Base-by-base conservation (phyloP, 2,888 invertebrate species). In the Biston betularia region DNA sequence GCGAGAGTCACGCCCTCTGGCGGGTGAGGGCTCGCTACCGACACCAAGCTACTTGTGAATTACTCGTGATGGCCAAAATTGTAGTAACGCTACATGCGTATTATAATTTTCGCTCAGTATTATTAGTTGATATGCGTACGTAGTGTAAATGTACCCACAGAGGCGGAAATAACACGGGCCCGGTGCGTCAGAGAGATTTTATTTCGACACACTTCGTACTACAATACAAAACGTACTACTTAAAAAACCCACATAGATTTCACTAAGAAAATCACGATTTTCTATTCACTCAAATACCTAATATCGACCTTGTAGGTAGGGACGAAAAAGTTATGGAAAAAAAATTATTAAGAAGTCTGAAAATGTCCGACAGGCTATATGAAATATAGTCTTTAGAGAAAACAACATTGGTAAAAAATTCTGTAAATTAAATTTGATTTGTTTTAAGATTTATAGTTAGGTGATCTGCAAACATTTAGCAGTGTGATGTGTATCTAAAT, bases 61-160 rank as follows among this genome's bases (percentile, higher is more conserved):
- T 88, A 89, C 90, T 91, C 91, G 83, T 82, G 87, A 87, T 85
- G 90, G 90, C 90, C 90, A 91, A 91, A 92, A 89, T 89, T 89
- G 84, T 89, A 89, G 85, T 88, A 78, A 88, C 87, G 89, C 88
- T 81, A 80, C 77, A 81, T 84, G 88, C 85, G 87, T 87, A 86
- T 88, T 88, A 89, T 89, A 80, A 87, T 90, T 89, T 90, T 88
- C 86, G 86, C 89, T 89, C 89, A 90, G 90, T 90, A 89, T 90
- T 90, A 92, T 87, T 90, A 89, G 86, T 87, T 85, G 76, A 80
- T 88, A 86, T 84, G 77, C 74, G 80, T 80, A 78, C 77, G 79
- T 81, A 79, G 81, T 79, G 74, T 81, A 78, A 75, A 77, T 76
- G 76, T 80, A 79, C 77, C 74, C 74, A 75, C 75, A 78, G 82